Evolutionary conservation across 1,140 invertebrate species (phyloP).

Genomic region (Wasmannia auropunctata): DNA sequence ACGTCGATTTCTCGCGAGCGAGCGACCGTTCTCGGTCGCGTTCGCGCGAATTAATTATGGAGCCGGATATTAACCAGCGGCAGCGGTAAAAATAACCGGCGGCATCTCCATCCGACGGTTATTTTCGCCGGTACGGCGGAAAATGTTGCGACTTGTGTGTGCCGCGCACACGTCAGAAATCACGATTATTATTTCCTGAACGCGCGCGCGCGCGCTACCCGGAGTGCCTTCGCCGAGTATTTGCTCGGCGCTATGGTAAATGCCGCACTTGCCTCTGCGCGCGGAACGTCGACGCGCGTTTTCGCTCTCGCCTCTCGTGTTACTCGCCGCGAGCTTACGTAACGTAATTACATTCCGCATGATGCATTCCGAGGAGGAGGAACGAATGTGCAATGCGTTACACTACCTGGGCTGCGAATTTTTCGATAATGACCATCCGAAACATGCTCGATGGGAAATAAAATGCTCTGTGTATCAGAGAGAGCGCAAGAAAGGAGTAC

Average conservation of each 20-base stretch:
- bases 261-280: neutral
- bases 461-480: neutral
- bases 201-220: neutral
- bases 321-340: neutral
- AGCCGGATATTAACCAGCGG: neutral
- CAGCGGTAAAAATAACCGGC: conserved; percentile 15
- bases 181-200: conserved; percentile 43
- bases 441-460: neutral
- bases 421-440: neutral
- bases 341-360: conserved; percentile 19
- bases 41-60: conserved; percentile 35
- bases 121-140: conserved; percentile 14
- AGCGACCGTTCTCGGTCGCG: conserved; percentile 15
- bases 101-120: neutral
- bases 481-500: neutral
- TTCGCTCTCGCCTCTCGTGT: neutral
- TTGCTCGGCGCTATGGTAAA: conserved; percentile 3
- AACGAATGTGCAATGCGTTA: neutral
- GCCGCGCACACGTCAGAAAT: conserved; percentile 7
- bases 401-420: too few relatives aligned
- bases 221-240: neutral
- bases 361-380: neutral
- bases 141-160: conserved; percentile 4
- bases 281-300: neutral
- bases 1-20: conserved; percentile 19